Base-by-base conservation (phyloP, 2,113 vertebrate species). In the Alexandromys fortis region DNA sequence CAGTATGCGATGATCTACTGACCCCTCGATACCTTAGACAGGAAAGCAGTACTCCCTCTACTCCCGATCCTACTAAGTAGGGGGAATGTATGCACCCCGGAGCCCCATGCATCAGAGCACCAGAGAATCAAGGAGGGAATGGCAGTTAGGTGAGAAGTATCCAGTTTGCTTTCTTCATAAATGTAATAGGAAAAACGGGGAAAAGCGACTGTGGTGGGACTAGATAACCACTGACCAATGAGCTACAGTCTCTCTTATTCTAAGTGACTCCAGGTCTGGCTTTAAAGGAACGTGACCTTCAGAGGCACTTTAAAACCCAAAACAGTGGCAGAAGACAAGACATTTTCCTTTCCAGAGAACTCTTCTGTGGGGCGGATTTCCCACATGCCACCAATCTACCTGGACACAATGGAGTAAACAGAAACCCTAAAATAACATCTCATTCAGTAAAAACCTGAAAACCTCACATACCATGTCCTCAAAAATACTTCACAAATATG, bases 401-500 rank as follows among this genome's bases (percentile, higher is more conserved):
- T 58, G 35, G 33, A 35, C 22, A 90, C 82, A 78, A 12, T 1
- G 24, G 73, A 73, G 70, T 35, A 49, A 85, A n/a, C 58, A 35
- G 63, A 93, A 93, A 81, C 21, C 49, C 67, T 77, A 38, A 90
- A 87, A 94, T n/a, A 87, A 67, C 72, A 1, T 19, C 24, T 65
- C 58, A 82, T 72, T 92, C n/a, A 76, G 78, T 7, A 91, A 47
- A 91, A 90, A 52, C 26, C 33, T 90, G 82, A 83, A 85, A 91
- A 86, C 58, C 75, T 78, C 89, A 94, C 63, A 55, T 85, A 55
- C 42, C 76, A 88, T 22, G 13, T 47, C 24, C 65, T 87, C 68
- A 93, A 95, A 95, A 93, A 90, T 58, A 75, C n/a, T 86, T 70
- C 49, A 82, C 38, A 89, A 86, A 95, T 26, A 76, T 2, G 49